These are phyloP conservation scores for Scaptomyza pallida DNA, from an alignment of 1,140 invertebrate genomes.

Conservation along the genomic window DNA sequence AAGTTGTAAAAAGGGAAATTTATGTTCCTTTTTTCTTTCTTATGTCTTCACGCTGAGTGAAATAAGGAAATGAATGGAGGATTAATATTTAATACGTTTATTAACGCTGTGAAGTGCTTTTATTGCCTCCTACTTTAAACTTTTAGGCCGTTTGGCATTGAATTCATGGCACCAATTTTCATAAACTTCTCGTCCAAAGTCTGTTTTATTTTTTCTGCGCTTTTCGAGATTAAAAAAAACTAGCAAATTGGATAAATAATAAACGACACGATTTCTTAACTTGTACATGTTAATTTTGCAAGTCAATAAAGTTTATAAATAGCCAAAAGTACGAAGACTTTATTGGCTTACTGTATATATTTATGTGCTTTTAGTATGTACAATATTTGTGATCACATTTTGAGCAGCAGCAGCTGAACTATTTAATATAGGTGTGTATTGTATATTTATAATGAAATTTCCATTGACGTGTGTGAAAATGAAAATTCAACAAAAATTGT, in stretches of 20 bases:
- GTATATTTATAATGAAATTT: constrained; percentile 49
- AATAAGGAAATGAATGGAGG: too few relatives aligned
- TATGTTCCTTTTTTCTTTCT: too few relatives aligned
- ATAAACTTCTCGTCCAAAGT: constrained; percentile 12
- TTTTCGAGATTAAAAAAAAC: constrained; percentile 14
- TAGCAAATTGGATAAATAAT: constrained; percentile 35
- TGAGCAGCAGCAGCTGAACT: constrained; percentile 32
- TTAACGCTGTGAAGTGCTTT: not conserved
- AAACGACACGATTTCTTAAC: constrained; percentile 29
- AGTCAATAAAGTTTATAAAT: constrained; percentile 50
- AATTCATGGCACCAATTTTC: too few relatives aligned
- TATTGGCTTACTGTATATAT: constrained; percentile 26
- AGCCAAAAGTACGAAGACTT: constrained; percentile 30
- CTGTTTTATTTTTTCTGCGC: constrained; percentile 5
- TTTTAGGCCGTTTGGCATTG: not conserved
- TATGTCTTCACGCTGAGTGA: too few relatives aligned
- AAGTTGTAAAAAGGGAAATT: too few relatives aligned
- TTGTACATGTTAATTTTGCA: constrained; percentile 43
- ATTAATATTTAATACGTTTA: too few relatives aligned
- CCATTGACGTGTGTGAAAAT: constrained; percentile 59
- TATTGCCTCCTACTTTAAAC: not conserved
- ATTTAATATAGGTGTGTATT: constrained; percentile 18
- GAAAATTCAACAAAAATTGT: constrained; percentile 62
- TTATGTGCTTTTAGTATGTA: constrained; percentile 8
- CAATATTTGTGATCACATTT: constrained; percentile 40